These are phyloP conservation scores for Echiichthys vipera DNA, from an alignment of 2,797 vertebrate species.

Conservation along the genomic window DNA sequence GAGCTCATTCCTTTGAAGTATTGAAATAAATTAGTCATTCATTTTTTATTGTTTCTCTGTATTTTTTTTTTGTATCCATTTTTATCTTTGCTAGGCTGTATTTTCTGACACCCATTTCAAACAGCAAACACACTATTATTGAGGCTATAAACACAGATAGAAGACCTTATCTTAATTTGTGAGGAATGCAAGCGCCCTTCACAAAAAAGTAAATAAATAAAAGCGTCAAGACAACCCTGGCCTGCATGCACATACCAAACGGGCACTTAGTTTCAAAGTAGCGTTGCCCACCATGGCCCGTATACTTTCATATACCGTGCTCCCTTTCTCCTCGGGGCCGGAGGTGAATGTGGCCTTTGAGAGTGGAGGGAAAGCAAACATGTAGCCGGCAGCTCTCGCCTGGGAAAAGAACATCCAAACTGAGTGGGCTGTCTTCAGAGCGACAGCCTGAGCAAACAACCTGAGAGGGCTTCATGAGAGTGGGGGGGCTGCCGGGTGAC, in stretches of 20 bases:
- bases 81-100: background rate
- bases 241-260: constrained; percentile 57
- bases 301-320: constrained; percentile 65
- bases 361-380: constrained; percentile 79
- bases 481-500: constrained; percentile 4
- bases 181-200: constrained; percentile 40
- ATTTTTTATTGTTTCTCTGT: constrained; percentile 13
- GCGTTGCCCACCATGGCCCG: constrained; percentile 42
- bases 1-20: constrained; percentile 36
- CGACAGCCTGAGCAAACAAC: constrained; percentile 81
- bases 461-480: constrained; percentile 70
- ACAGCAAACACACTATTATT: background rate
- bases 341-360: constrained; percentile 82
- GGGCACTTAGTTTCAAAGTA: constrained; percentile 67
- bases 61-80: background rate
- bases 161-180: constrained; percentile 25
- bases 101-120: background rate
- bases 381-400: constrained; percentile 71
- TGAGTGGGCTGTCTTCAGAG: constrained; percentile 76
- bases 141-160: too few relatives aligned
- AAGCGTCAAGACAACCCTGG: constrained; percentile 41
- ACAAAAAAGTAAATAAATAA: constrained; percentile 52
- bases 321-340: constrained; percentile 52
- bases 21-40: too few relatives aligned
- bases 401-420: constrained; percentile 82